Conservation (phyloP, 2,797 vertebrate genomes). For the Mormyrops attenuatus region DNA sequence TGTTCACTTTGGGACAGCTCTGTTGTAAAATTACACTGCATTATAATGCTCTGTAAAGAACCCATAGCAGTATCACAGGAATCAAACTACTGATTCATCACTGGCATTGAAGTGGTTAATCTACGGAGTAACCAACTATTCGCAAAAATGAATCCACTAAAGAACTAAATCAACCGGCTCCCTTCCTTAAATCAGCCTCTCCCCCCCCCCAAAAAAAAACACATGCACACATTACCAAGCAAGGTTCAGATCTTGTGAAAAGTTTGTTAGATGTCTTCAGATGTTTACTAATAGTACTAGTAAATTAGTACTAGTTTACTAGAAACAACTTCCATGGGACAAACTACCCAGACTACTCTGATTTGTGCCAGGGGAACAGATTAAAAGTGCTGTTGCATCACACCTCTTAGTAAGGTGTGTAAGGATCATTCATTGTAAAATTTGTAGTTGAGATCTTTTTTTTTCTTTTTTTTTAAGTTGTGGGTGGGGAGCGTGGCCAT, state of each 20-base stretch:
- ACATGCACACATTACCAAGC: background rate
- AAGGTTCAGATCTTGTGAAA: background rate
- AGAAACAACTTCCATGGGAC: background rate
- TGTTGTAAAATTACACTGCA: background rate
- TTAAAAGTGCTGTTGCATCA: constrained; percentile 49
- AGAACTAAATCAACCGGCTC: background rate
- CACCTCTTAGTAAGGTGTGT: constrained; percentile 37
- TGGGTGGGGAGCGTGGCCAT: background rate
- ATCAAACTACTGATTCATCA: background rate
- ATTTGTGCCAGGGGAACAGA: constrained; percentile 51
- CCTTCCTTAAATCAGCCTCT: background rate
- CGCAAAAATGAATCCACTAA: background rate
- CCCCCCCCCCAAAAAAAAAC: background rate
- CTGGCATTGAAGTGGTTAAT: background rate
- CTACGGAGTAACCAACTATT: background rate
- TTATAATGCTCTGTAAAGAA: background rate
- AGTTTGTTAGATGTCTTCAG: background rate
- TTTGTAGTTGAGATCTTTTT: background rate
- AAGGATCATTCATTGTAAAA: background rate
- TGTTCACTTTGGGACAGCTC: background rate
- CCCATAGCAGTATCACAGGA: background rate
- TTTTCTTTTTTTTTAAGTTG: background rate
- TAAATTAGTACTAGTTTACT: background rate
- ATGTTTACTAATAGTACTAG: background rate
- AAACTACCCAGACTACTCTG: constrained; percentile 22